Base-by-base conservation (phyloP, 1,140 invertebrate genomes). In the Cheumatopsyche charites region DNA sequence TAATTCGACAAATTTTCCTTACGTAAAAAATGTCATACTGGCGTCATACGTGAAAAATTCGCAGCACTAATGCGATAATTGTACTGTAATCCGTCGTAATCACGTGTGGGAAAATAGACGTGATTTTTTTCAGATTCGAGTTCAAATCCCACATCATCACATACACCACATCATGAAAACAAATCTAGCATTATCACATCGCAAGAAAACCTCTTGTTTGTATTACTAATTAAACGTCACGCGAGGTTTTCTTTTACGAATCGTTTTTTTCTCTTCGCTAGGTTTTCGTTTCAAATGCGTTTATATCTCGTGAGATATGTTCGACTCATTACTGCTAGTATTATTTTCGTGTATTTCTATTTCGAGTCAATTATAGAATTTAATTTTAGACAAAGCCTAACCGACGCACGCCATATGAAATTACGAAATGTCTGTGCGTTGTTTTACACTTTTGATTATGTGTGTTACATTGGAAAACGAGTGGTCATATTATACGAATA, bases 91-190 rank as follows among this genome's bases (percentile, higher is more conserved):
- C 23, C 19, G 19, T 58, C 17, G 21, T 36, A 6, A 58, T 19
- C 55, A 25, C 55, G 55, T 58, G 55, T 58, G 55, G 55, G 55
- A 58, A 58, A n/a, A 58, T 23, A 9, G 13, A 58, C 55, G 23
- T 15, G 9, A 52, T 7, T 17, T 19, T 15, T 19, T 52, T 17
- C 15, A 19, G 13, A 23, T 58, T 58, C 23, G 55, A 58, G 55
- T 58, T 58, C 55, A 58, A 58, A 58, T 58, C 55, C 21, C 55
- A 58, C 55, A 58, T 58, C 25, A 58, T 47, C 13, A n/a, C n/a
- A n/a, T n/a, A n/a, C n/a, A n/a, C n/a, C n/a, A n/a, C n/a, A 15
- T 36, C 29, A 36, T 9, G 9, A 4, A 13, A 25, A 58, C 12
- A 23, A 58, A 23, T 21, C 49, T 19, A 58, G 7, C 21, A 11